Evolutionary conservation across 2,797 vertebrate genomes (phyloP), one percentile per base, ranked within the genome.

Genomic region (Euthynnus affinis): DNA sequence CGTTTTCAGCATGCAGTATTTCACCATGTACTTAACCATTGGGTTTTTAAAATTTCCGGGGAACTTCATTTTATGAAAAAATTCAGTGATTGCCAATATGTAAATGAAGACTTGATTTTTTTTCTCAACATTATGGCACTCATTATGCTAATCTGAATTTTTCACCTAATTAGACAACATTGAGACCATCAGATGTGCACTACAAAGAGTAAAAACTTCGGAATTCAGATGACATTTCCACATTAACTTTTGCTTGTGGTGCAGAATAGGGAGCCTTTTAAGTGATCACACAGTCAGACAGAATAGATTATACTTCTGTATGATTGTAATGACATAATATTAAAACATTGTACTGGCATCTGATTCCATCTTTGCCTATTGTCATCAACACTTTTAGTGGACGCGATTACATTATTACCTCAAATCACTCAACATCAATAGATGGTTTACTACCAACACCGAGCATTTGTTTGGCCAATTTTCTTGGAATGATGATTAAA

Each of bases 1-100:
- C 60, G 55, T 67, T 84, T 82, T 65, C 74, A 83, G 76, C 87
- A 86, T 84, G 85, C 78, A 77, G 75, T 85, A 79, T 72, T 79
- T 78, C 20, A 62, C 57, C 68, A 74, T 68, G 65, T 25, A 29
- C 58, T 71, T 53, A 62, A 42, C 71, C 37, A 76, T 58, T 74
- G 67, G 46, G 63, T 44, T 80, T 82, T 67, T 57, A 49, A 42
- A 68, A 32, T 4, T 32, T 78, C 80, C 76, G 58, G 17, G n/a
- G 55, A 64, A 9, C 8, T 63, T 37, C 3, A 63, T 58, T 82
- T 82, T 27, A 48, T 55, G 29, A 55, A 58, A 74, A 57, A 2
- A 37, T 58, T 53, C 5, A 59, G 53, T 73, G 3, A 34, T n/a
- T 70, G 9, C 29, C 57, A 22, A 56, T 65, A 42, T 68, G 67